These are phyloP conservation scores for Cantharis rufa DNA, from an alignment of 2,888 invertebrate species.

Conservation along the genomic window DNA sequence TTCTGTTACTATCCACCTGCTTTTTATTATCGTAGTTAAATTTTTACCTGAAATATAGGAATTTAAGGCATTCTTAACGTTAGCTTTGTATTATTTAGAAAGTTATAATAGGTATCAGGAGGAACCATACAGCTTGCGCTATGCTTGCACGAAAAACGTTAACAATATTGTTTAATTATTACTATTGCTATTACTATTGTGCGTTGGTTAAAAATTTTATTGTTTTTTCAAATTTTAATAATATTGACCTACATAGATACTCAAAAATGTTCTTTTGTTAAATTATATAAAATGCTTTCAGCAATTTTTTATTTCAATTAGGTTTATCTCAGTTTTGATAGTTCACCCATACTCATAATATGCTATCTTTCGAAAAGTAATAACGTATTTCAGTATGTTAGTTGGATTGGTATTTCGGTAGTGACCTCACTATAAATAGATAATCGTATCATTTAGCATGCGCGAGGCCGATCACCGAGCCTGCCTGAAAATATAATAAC, in stretches of 20 bases:
- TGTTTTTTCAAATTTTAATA: neutral
- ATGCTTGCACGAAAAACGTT: neutral
- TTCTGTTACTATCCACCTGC: neutral
- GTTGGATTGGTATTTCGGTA: neutral
- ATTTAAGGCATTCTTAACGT: neutral
- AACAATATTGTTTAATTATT: neutral
- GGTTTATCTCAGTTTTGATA: neutral
- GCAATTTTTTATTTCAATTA: neutral
- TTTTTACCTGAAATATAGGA: neutral
- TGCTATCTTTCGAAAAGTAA: too few species aligned
- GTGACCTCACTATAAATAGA: too few species aligned
- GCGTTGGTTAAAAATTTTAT: neutral
- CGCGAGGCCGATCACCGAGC: too few species aligned
- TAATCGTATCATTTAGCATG: too few species aligned
- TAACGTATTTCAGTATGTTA: too few species aligned
- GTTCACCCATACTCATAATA: neutral
- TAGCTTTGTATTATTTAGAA: neutral
- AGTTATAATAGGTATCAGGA: neutral
- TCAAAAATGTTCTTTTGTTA: neutral
- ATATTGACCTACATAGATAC: neutral
- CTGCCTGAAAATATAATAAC: too few species aligned
- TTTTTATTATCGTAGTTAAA: neutral
- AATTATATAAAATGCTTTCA: neutral
- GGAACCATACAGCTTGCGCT: neutral
- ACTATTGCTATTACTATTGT: too few species aligned